Evolutionary conservation across 1,140 invertebrate species (phyloP), one percentile per base, ranked within the genome.

Genomic region (Rhynchophorus ferrugineus): DNA sequence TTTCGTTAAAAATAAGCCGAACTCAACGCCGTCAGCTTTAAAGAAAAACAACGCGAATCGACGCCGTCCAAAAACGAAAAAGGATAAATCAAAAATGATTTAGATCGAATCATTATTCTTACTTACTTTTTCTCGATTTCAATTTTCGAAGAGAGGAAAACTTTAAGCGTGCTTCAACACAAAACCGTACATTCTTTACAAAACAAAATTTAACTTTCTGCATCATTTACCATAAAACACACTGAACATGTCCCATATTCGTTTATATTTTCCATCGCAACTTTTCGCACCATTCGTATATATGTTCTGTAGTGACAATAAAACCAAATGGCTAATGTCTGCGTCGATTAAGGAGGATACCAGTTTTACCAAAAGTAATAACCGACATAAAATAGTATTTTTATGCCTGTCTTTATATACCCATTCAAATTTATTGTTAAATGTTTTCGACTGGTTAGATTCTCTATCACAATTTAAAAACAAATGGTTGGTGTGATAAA

Each of bases 171-270:
- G 13, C 9, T 21, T 19, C 41, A 43, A 43, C 11, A 43, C 14
- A 19, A 17, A 43, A 43, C 41, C 41, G 41, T 19, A 19, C 3
- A 43, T 43, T 43, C 20, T 17, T 43, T 19, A 43, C 16, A 3
- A 43, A 43, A 43, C 19, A 43, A 43, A n/a, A 43, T 21, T 43
- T 43, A 43, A 43, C 16, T 43, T 43, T 43, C 41, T 43, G 20
- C 41, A 13, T 43, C 41, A 43, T 43, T 43, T 43, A 17, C 19
- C 19, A 19, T 20, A 21, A 43, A 3, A 20, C 21, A 43, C 41
- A 43, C 41, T 19, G n/a, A 43, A 43, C 41, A 19, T 21, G 41
- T 18, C 41, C 16, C 20, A 19, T 43, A 43, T 43, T 43, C 20
- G 20, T n/a, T 43, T 20, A 19, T 21, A 43, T 3, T 19, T 19